These are phyloP conservation scores for Cliona cf. orientalis DNA, from an alignment of 37 sponge, comb jelly and placozoan species.

Conservation along the genomic window DNA sequence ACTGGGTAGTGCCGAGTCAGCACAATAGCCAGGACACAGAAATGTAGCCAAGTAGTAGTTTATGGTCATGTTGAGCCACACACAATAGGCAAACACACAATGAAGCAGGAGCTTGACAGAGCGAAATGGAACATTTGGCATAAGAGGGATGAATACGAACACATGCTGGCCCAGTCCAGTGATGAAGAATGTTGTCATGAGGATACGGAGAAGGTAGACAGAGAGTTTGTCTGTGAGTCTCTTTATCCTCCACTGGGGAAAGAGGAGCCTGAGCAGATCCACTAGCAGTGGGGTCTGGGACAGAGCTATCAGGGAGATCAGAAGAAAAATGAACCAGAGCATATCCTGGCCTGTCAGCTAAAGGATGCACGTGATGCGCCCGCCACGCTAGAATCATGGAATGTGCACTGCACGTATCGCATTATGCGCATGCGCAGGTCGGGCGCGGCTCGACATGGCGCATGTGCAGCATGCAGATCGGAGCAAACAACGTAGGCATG, in stretches of 20 bases:
- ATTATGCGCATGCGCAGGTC: too few species aligned
- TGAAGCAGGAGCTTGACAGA: constrained; percentile 14
- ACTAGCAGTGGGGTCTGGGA: constrained; percentile 53
- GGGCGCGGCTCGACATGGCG: too few species aligned
- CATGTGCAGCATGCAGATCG: not conserved
- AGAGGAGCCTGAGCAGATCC: constrained; percentile 42
- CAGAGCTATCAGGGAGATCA: constrained; percentile 25
- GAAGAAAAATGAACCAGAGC: constrained; percentile 37
- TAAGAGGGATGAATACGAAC: constrained; percentile 21
- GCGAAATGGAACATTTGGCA: constrained; percentile 7
- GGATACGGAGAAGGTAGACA: constrained; percentile 17
- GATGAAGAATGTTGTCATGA: constrained; percentile 18
- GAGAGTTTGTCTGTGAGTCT: constrained; percentile 22
- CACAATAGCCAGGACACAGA: constrained; percentile 4
- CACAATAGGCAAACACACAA: constrained; percentile 50
- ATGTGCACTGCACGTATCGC: too few species aligned
- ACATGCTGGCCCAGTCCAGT: constrained; percentile 15
- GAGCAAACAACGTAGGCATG: too few species aligned
- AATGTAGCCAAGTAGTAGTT: constrained; percentile 46
- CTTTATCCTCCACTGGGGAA: constrained; percentile 45
- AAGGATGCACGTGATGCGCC: too few species aligned
- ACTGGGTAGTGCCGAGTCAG: not conserved
- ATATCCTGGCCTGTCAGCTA: too few species aligned
- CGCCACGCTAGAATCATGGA: too few species aligned
- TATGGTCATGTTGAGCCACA: constrained; percentile 37